Conservation (phyloP, 1,140 invertebrate species). For the Zaprionus tsacasi region DNA sequence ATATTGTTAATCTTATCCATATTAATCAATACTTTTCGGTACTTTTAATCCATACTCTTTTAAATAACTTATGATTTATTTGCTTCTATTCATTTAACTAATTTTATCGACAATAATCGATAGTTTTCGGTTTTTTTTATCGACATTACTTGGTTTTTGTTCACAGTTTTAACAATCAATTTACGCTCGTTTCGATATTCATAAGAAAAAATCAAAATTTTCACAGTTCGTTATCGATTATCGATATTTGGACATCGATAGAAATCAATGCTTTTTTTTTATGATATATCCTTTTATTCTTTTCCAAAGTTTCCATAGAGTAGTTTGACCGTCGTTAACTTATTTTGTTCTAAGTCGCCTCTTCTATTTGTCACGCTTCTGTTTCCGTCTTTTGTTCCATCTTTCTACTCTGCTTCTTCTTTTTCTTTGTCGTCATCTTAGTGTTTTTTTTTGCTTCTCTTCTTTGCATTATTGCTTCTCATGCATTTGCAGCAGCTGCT, state of each 20-base stretch:
- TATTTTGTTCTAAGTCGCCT: not conserved
- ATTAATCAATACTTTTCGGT: not conserved
- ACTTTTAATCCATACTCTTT: too few species aligned
- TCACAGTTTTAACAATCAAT: too few species aligned
- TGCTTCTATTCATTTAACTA: too few species aligned
- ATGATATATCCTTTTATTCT: too few species aligned
- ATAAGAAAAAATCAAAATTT: too few species aligned
- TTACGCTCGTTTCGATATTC: too few species aligned
- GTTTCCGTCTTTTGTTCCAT: slow-evolving; percentile 27
- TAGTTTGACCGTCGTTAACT: not conserved
- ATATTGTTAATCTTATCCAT: not conserved
- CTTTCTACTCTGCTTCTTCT: slow-evolving; percentile 41
- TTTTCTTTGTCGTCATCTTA: slow-evolving; percentile 9
- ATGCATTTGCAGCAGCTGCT: slow-evolving; percentile 75
- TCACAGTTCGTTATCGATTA: too few species aligned
- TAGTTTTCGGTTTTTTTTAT: not conserved
- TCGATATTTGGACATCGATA: too few species aligned
- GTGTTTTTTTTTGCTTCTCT: slow-evolving; percentile 17
- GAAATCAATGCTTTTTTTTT: too few species aligned
- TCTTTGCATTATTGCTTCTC: slow-evolving; percentile 57
- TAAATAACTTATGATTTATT: too few species aligned
- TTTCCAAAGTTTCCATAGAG: not conserved
- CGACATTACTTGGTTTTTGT: too few species aligned
- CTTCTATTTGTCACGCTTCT: slow-evolving; percentile 55
- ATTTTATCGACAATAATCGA: too few species aligned